These are phyloP conservation scores for Monochamus alternatus DNA, from an alignment of 2,888 invertebrate genomes.

Conservation along the genomic window DNA sequence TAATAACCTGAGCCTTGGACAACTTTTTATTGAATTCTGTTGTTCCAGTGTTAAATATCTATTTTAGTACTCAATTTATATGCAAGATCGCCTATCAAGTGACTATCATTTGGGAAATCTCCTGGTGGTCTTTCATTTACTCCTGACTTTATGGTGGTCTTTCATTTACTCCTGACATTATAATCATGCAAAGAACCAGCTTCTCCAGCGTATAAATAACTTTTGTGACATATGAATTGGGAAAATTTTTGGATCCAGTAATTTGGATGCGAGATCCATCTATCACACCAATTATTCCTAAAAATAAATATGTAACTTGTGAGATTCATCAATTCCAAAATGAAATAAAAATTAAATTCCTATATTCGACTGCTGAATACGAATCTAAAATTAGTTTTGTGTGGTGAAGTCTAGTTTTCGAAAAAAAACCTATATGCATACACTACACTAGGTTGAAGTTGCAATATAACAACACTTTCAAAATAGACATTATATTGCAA, in stretches of 20 bases:
- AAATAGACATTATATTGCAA: no score
- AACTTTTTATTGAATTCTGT: conserved; percentile 11
- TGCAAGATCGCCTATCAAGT: conserved; percentile 17
- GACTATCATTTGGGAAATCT: neutral
- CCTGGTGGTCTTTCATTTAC: conserved; percentile 10
- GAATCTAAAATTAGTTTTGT: no score
- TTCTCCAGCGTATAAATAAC: conserved; percentile 39
- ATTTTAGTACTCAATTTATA: conserved; percentile 20
- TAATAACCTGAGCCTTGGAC: conserved; percentile 3
- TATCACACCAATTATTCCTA: neutral
- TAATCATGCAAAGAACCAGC: conserved; percentile 45
- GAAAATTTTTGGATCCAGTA: conserved; percentile 41
- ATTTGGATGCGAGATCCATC: conserved; percentile 50
- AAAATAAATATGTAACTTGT: no score
- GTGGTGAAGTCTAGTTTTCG: no score
- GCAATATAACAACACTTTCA: no score
- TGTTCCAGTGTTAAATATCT: conserved; percentile 8
- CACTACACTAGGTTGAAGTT: no score
- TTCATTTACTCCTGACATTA: no score
- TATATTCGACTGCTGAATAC: no score
- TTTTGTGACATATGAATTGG: conserved; percentile 46
- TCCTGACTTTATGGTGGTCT: conserved; percentile 36
- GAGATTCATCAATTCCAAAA: no score
- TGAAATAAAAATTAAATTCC: no score
- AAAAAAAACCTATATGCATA: no score